phyloP scores from a whole-genome alignment of 2,888 invertebrate genomes.

The Ethmia dodecea region DNA sequence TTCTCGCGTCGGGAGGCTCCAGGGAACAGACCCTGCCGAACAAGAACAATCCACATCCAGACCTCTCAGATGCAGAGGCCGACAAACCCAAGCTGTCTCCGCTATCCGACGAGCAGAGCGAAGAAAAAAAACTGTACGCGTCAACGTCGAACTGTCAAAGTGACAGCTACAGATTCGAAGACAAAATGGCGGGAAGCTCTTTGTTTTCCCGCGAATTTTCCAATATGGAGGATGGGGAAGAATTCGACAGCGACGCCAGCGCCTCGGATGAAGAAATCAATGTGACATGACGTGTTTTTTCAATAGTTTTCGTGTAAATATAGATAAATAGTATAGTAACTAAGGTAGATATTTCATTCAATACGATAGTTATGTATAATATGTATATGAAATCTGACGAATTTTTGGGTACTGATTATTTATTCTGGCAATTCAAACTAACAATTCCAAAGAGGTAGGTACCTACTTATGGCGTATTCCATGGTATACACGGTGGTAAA shows the following conservation, averaged over 20 bases:
- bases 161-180: conserved; percentile 52
- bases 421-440: too few relatives aligned
- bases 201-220: conserved; percentile 51
- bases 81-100: conserved; percentile 85
- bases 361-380: too few relatives aligned
- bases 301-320: too few relatives aligned
- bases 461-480: too few relatives aligned
- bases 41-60: conserved; percentile 97
- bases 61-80: conserved; percentile 92
- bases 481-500: too few relatives aligned
- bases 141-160: conserved; percentile 45
- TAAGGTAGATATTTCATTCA: too few relatives aligned
- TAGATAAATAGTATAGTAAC: too few relatives aligned
- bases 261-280: conserved; percentile 91
- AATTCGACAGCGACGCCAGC: conserved; percentile 75
- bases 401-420: too few relatives aligned
- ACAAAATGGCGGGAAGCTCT: conserved; percentile 49
- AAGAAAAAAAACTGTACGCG: conserved; percentile 50
- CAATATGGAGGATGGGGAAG: conserved; percentile 60
- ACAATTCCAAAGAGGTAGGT: too few relatives aligned
- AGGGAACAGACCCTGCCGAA: conserved; percentile 97
- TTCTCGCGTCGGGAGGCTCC: conserved; percentile 94
- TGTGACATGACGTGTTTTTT: conserved; percentile 86
- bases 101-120: conserved; percentile 61
- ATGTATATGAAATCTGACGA: too few relatives aligned